Conservation (phyloP, 2,888 invertebrate genomes). For the Cylindroiulus punctatus region DNA sequence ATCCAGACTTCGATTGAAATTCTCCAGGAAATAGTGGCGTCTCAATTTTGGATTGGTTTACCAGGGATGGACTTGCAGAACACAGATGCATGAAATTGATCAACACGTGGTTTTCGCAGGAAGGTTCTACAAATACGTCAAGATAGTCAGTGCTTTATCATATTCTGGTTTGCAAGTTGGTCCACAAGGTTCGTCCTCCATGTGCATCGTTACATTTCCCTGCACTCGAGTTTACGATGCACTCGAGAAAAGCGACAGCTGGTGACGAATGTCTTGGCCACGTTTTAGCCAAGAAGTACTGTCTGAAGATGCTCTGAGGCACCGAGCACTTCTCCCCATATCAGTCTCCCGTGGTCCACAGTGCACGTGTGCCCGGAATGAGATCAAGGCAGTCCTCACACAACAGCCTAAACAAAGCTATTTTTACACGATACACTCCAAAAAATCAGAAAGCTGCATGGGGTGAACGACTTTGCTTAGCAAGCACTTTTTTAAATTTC, state of each 20-base stretch:
- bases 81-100: too few relatives aligned
- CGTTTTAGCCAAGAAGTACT: background rate
- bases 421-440: background rate
- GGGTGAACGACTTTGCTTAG: slow-evolving; percentile 2
- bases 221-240: too few relatives aligned
- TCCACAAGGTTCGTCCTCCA: too few relatives aligned
- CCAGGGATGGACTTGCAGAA: too few relatives aligned
- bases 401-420: slow-evolving; percentile 32
- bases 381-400: background rate
- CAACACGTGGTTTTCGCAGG: too few relatives aligned
- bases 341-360: background rate
- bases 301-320: background rate
- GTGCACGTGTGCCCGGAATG: background rate
- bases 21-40: too few relatives aligned
- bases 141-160: too few relatives aligned
- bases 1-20: too few relatives aligned
- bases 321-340: background rate
- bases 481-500: background rate
- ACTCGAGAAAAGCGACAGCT: background rate
- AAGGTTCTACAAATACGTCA: too few relatives aligned
- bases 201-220: too few relatives aligned
- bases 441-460: slow-evolving; percentile 28
- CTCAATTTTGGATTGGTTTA: too few relatives aligned
- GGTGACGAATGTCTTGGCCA: background rate
- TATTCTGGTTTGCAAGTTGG: too few relatives aligned